Conservation (phyloP, 2,888 invertebrate species). For the Drosophila melanosoma region DNA sequence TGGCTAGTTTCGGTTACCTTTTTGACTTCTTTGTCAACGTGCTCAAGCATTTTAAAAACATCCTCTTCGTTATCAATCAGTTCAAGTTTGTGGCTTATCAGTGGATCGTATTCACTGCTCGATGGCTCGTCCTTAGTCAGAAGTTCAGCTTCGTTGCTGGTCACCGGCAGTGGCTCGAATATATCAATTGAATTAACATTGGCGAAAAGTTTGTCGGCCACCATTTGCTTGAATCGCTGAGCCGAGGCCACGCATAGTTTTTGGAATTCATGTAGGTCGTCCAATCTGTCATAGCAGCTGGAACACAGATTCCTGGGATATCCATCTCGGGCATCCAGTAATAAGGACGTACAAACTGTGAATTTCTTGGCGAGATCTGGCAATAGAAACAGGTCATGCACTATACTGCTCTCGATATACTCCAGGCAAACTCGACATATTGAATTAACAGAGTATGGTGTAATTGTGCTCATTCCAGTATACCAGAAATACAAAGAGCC, state of each 20-base stretch:
- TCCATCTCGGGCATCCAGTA: slow-evolving; percentile 77
- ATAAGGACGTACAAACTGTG: slow-evolving; percentile 73
- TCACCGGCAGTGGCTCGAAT: slow-evolving; percentile 58
- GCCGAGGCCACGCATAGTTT: slow-evolving; percentile 72
- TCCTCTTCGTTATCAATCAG: slow-evolving; percentile 81
- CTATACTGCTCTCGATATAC: slow-evolving; percentile 53
- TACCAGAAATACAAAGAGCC: slow-evolving; percentile 17
- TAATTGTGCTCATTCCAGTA: slow-evolving; percentile 55
- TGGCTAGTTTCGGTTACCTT: slow-evolving; percentile 28
- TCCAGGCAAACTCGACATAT: slow-evolving; percentile 81
- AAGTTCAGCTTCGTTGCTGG: slow-evolving; percentile 31
- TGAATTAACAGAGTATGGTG: slow-evolving; percentile 61
- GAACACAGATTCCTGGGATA: slow-evolving; percentile 77
- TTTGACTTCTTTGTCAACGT: slow-evolving; percentile 71
- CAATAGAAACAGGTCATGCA: slow-evolving; percentile 71
- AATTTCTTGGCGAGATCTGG: slow-evolving; percentile 77
- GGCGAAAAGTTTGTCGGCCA: slow-evolving; percentile 43
- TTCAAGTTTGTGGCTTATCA: slow-evolving; percentile 76
- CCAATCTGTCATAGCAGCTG: slow-evolving; percentile 69
- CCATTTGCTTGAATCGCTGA: slow-evolving; percentile 70
- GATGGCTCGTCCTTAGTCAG: slow-evolving; percentile 60
- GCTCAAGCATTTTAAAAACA: slow-evolving; percentile 80
- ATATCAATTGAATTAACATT: slow-evolving; percentile 46
- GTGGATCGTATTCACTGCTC: slow-evolving; percentile 68
- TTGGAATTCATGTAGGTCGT: slow-evolving; percentile 78